phyloP scores from a whole-genome alignment of 2,113 vertebrate genomes.

The Antigone vipio region DNA sequence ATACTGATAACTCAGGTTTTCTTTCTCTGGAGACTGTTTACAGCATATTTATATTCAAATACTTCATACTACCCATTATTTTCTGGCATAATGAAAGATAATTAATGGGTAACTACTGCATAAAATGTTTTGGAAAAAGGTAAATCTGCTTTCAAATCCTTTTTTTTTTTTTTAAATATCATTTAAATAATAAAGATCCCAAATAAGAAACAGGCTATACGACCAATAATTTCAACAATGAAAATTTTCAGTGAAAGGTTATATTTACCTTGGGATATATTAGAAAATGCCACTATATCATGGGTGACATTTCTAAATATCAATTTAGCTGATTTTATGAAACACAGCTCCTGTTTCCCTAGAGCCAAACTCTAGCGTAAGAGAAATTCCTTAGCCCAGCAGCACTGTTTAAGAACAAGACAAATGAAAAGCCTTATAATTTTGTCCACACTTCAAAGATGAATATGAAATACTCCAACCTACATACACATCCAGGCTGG shows the following conservation, averaged over 20 bases:
- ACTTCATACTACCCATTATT: neutral
- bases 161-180: neutral
- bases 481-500: neutral
- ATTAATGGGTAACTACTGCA: neutral
- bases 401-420: neutral
- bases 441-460: neutral
- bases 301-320: conserved; percentile 27
- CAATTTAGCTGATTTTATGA: neutral
- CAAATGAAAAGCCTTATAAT: neutral
- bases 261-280: neutral
- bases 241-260: neutral
- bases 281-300: conserved; percentile 23
- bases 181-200: neutral
- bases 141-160: neutral
- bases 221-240: neutral
- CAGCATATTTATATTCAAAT: neutral
- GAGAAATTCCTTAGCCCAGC: neutral
- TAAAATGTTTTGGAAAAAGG: neutral
- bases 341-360: neutral
- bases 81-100: neutral
- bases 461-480: neutral
- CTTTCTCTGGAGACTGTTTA: neutral
- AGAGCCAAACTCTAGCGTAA: neutral
- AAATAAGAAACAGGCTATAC: neutral
- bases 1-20: neutral